phyloP scores from a whole-genome alignment of 1,140 invertebrate genomes.

The Drosophila erecta region DNA sequence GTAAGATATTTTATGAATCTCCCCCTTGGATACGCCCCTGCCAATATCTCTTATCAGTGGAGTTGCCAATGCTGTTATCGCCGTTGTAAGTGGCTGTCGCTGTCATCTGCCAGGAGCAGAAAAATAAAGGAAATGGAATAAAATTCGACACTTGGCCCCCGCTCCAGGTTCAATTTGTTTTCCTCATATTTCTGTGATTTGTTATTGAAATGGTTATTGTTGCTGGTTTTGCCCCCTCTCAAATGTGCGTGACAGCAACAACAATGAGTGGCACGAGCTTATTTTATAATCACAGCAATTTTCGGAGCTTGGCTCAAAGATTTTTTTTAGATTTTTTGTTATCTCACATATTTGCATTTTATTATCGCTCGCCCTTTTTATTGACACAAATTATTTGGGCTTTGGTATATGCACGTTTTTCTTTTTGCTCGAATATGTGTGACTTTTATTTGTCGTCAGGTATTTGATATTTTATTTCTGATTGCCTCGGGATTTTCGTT shows the following conservation, averaged over 20 bases:
- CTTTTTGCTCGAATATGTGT: conserved; percentile 9
- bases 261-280: conserved; percentile 48
- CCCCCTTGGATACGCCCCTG: no score
- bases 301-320: conserved; percentile 40
- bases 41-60: conserved; percentile 5
- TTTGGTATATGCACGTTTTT: conserved; percentile 9
- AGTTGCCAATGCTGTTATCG: conserved; percentile 16
- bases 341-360: conserved; percentile 55
- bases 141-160: conserved; percentile 9
- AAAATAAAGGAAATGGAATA: conserved; percentile 28
- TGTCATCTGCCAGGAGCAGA: conserved; percentile 62
- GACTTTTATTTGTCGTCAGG: conserved; percentile 57
- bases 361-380: conserved; percentile 62
- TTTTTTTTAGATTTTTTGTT: conserved; percentile 10
- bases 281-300: conserved; percentile 73
- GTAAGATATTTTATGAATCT: not conserved
- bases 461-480: conserved; percentile 67
- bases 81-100: conserved; percentile 55
- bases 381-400: conserved; percentile 74
- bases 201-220: conserved; percentile 76
- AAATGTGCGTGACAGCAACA: conserved; percentile 43
- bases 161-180: conserved; percentile 18
- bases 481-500: conserved; percentile 56
- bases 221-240: conserved; percentile 19
- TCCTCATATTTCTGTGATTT: conserved; percentile 46